Evolutionary conservation across 2,888 invertebrate genomes (phyloP), one percentile per base, ranked within the genome.

Genomic region (Stratiomys singularior): DNA sequence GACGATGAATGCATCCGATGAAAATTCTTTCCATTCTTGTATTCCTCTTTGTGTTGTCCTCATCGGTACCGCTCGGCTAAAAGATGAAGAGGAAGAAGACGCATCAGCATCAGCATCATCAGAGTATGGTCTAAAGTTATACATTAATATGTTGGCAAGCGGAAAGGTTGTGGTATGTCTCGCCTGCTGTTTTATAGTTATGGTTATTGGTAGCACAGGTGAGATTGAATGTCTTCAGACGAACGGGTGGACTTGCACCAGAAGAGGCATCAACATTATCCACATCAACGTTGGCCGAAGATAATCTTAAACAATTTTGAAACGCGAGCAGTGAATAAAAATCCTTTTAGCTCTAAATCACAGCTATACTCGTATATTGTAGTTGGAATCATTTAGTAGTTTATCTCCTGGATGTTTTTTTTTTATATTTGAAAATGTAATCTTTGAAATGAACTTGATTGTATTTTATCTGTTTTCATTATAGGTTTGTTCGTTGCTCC

Each of bases 131-230:
- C 37, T 37, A 5, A 9, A 9, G 37, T 9, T 3, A 37, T 37
- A 9, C 37, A 37, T 37, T 37, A 5, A 37, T 37, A 37, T 37
- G 9, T 37, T 37, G 37, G 37, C 37, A 37, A 37, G 9, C 37
- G 37, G 37, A 9, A 37, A 37, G 37, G 37, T 37, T 37, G 37
- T 37, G 37, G 37, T 37, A 37, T 37, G 37, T 37, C 37, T 37
- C 37, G 37, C 37, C 37, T 37, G 37, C 37, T 37, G 37, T 37
- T 37, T 37, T 37, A 37, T 37, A 37, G 37, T 37, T 37, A 37
- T 37, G 37, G 37, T 37, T 52, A 52, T n/a, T 52, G 52, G 64
- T 64, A 25, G 64, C 64, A 64, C 64, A 64, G 64, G 64, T 64
- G 64, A 64, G 64, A 64, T 64, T 64, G 30, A 64, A 64, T 64